phyloP scores from a whole-genome alignment of 2,888 invertebrate genomes.

The Campoplex nolae region DNA sequence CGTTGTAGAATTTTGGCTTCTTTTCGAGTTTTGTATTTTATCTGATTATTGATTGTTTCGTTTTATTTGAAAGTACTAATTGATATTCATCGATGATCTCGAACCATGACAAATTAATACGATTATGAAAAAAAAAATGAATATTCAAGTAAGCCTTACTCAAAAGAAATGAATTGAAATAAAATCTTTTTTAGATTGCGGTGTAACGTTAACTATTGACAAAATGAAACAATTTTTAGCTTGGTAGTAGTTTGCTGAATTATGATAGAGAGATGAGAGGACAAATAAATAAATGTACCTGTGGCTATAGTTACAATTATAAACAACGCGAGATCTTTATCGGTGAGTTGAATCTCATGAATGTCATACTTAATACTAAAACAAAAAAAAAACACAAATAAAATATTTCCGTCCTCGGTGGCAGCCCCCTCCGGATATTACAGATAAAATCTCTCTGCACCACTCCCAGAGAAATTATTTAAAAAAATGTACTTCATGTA shows the following conservation, averaged over 20 bases:
- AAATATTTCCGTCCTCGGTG: constrained; percentile 64
- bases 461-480: constrained; percentile 36
- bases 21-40: background rate
- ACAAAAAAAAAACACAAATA: constrained; percentile 36
- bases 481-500: constrained; percentile 41
- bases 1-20: background rate
- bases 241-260: background rate
- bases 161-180: background rate
- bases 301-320: constrained; percentile 41
- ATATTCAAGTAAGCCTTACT: background rate
- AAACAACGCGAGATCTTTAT: constrained; percentile 2
- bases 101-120: constrained; percentile 22
- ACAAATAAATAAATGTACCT: constrained; percentile 47
- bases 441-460: constrained; percentile 35
- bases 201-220: background rate
- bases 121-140: background rate
- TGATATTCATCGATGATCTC: background rate
- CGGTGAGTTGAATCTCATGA: constrained; percentile 29
- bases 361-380: constrained; percentile 18
- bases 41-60: background rate
- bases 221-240: background rate
- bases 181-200: background rate
- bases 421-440: constrained; percentile 38
- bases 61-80: background rate
- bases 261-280: background rate